Base-by-base conservation (phyloP, 1,140 invertebrate species). In the Bemisia tabaci region DNA sequence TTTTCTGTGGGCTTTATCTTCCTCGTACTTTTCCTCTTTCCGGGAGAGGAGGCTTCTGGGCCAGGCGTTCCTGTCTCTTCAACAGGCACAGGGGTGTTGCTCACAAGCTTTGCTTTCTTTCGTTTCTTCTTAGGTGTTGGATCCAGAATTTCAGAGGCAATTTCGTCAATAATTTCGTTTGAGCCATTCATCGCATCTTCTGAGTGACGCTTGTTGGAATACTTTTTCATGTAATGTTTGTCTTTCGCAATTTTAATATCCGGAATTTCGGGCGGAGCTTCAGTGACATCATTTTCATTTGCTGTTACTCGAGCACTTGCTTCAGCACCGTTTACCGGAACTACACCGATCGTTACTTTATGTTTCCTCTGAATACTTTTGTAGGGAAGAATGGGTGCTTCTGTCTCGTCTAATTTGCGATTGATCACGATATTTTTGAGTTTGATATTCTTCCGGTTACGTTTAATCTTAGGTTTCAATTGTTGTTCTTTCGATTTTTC, bases 231-330 rank as follows among this genome's bases (percentile, higher is more conserved):
- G 24, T 64, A 69, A 17, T 63, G 68, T 27, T 48, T 48, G 17
- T 69, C 68, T 60, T 66, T 69, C 60, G 65, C 68, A 26, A 69
- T 69, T 63, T 69, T 65, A 27, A 69, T 62, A 64, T 69, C 68
- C 22, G 68, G 68, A 12, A 69, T 65, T 64, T 69, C 68, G n/a
- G 64, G 64, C 24, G 59, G n/a, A 33, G 64, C 39, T 25, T 25
- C 39, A 58, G 64, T 23, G 23, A 22, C 25, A 58, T 65, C 17
- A 59, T 65, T 22, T 25, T 58, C 21, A 33, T 33, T 59, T 48
- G 64, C 17, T 65, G 59, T 24, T 58, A 58, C 22, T 65, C 59
- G 12, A 24, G 64, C n/a, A 65, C 25, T 59, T 58, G 25, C 24
- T 59, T 65, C 2, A 48, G 64, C 33, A 58, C 64, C 48, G 17